Evolutionary conservation across 2,888 invertebrate genomes (phyloP), one percentile per base, ranked within the genome.

Genomic region (Metalampra italica): DNA sequence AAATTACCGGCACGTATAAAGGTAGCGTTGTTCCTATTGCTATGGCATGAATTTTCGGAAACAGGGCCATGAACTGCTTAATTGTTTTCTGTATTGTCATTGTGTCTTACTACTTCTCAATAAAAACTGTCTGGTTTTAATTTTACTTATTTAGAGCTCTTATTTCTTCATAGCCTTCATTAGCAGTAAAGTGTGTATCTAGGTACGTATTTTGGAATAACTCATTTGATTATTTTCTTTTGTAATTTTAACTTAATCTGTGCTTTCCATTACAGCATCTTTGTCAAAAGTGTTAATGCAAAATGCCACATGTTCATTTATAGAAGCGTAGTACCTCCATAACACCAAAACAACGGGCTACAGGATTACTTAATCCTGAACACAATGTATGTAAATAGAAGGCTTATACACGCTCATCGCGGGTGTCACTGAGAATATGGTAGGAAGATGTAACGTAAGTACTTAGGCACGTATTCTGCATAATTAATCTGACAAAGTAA

Each of bases 1-100:
- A 71, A 71, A 78, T 76, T 75, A 69, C 68, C 49, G 53, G 57
- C 39, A 7, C 34, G 46, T 41, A 42, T 41, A 22, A 13, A 36
- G 46, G 42, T 46, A 29, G 12, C 42, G 42, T 32, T 34, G 14
- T 38, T 46, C 34, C 13, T 22, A 2, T 22, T 22, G 11, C 34
- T 11, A 29, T 12, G 37, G 22, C 13, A 37, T 37, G 37, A 45
- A 45, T 45, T 45, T 37, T 32, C 12, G 12, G 29, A 22, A 37
- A 45, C 12, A 29, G 37, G 15, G 7, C 32, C 13, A 29, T 29
- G 37, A 29, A 13, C 45, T 11, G 40, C 30, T 32, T 46, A 46
- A 45, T 29, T 45, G 15, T 9, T 39, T 39, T 39, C 39, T 14
- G 4, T 39, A 4, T 14, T 39, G 9, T 9, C 34, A 11, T 9